Evolutionary conservation across 2,888 invertebrate species (phyloP).

Genomic region (Dryobotodes eremita): DNA sequence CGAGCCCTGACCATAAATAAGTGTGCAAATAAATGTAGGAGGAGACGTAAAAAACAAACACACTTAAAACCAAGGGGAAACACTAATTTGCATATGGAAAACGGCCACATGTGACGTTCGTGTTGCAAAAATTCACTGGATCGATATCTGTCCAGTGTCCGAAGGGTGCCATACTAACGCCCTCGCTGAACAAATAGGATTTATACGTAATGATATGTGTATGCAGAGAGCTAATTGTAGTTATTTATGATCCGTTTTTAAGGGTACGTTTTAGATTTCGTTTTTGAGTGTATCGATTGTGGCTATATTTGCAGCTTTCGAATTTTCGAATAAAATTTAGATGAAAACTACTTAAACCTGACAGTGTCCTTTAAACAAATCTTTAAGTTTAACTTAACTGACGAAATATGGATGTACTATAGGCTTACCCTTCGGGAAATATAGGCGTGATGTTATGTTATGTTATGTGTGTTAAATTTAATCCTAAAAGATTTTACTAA

Average conservation of each 20-base stretch:
- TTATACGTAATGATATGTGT: slow-evolving; percentile 66
- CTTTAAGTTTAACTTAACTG: neutral
- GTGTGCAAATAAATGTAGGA: slow-evolving; percentile 66
- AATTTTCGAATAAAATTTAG: too few species aligned
- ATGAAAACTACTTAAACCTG: neutral
- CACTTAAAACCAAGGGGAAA: slow-evolving; percentile 85
- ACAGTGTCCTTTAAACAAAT: neutral
- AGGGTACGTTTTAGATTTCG: slow-evolving; percentile 28
- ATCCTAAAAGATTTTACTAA: slow-evolving; percentile 7
- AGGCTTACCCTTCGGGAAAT: too few species aligned
- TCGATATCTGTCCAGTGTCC: slow-evolving; percentile 68
- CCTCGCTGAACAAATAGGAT: slow-evolving; percentile 64
- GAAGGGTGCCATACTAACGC: slow-evolving; percentile 62
- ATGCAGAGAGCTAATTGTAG: slow-evolving; percentile 58
- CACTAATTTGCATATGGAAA: slow-evolving; percentile 89
- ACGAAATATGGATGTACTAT: too few species aligned
- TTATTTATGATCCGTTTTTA: slow-evolving; percentile 57
- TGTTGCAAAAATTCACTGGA: slow-evolving; percentile 71
- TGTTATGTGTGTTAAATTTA: too few species aligned
- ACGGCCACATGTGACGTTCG: slow-evolving; percentile 82
- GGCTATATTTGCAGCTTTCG: neutral
- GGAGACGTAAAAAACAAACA: slow-evolving; percentile 87
- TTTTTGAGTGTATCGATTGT: slow-evolving; percentile 39
- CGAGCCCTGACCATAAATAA: slow-evolving; percentile 56
- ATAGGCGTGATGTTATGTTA: too few species aligned